Percentiles rank a stretch among this genome's conserved stretches.
phyloP scores from a whole-genome alignment of 1,140 invertebrate species.

The Calephelis nemesis region DNA sequence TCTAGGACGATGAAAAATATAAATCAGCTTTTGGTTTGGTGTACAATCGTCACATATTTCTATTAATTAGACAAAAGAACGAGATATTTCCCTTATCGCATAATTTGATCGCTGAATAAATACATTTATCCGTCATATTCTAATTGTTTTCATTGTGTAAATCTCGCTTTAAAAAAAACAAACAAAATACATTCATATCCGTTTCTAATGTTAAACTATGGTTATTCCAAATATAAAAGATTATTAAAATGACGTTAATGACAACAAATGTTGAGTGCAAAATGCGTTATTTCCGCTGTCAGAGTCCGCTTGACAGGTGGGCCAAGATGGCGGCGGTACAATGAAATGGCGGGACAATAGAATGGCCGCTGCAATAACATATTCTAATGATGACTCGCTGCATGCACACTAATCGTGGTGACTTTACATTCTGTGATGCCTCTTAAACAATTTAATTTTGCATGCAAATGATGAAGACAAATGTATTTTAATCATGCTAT shows the following conservation, averaged over 20 bases:
- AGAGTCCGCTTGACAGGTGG: slow-evolving; percentile 27
- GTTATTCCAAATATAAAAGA: slow-evolving; percentile 3
- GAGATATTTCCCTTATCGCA: too few species aligned
- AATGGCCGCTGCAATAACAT: slow-evolving; percentile 32
- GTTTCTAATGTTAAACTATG: not conserved
- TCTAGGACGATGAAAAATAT: too few species aligned
- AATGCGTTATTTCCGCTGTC: slow-evolving; percentile 34
- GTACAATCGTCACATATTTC: too few species aligned
- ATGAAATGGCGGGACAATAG: slow-evolving; percentile 27
- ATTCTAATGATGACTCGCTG: slow-evolving; percentile 33
- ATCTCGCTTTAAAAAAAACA: too few species aligned
- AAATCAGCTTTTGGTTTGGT: too few species aligned
- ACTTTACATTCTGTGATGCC: slow-evolving; percentile 28
- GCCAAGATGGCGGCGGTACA: slow-evolving; percentile 11
- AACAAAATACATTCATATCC: not conserved
- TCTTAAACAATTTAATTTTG: slow-evolving; percentile 20
- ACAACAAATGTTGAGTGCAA: slow-evolving; percentile 15
- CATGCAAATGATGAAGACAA: not conserved
- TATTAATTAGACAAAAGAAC: too few species aligned
- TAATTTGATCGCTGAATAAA: too few species aligned
- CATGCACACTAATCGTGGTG: slow-evolving; percentile 38
- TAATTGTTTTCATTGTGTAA: too few species aligned
- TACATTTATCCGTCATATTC: too few species aligned
- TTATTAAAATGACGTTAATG: slow-evolving; percentile 24
- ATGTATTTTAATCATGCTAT: not conserved